A percentile compares a stretch with the other conserved stretches of the same genome.
phyloP scores from a whole-genome alignment of 2,113 vertebrate genomes.

The Macaca nemestrina region DNA sequence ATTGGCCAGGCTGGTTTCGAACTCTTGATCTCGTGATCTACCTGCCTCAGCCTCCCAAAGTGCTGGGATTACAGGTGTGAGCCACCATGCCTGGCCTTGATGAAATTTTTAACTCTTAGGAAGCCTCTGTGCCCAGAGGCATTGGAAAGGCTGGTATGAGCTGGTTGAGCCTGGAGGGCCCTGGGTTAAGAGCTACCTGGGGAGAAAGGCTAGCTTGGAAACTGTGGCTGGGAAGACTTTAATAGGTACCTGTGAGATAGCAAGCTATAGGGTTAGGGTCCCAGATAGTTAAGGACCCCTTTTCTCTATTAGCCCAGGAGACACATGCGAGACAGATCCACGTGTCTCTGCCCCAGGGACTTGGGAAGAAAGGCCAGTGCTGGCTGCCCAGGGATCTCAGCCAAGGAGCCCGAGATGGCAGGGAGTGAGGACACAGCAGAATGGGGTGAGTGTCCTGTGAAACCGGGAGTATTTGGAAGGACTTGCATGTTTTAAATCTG shows the following conservation, averaged over 20 bases:
- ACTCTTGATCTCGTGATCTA: too few species aligned
- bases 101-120: neutral
- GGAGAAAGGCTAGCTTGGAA: neutral
- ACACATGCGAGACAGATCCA: accelerated
- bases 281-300: neutral
- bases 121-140: neutral
- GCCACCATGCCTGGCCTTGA: neutral
- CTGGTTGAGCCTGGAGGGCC: neutral
- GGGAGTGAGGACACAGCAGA: neutral
- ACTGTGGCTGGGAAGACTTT: neutral
- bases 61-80: too few species aligned
- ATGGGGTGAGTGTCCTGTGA: neutral
- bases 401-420: neutral
- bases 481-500: neutral
- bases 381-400: neutral
- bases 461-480: neutral
- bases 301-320: neutral
- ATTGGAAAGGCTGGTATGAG: neutral
- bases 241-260: neutral
- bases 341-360: too few species aligned
- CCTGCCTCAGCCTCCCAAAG: too few species aligned
- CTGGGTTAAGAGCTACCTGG: neutral
- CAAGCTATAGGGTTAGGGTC: neutral
- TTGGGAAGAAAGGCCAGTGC: neutral
- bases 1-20: too few species aligned